Evolutionary conservation across 2,888 invertebrate genomes (phyloP).

Genomic region (Ormyrus rosae): DNA sequence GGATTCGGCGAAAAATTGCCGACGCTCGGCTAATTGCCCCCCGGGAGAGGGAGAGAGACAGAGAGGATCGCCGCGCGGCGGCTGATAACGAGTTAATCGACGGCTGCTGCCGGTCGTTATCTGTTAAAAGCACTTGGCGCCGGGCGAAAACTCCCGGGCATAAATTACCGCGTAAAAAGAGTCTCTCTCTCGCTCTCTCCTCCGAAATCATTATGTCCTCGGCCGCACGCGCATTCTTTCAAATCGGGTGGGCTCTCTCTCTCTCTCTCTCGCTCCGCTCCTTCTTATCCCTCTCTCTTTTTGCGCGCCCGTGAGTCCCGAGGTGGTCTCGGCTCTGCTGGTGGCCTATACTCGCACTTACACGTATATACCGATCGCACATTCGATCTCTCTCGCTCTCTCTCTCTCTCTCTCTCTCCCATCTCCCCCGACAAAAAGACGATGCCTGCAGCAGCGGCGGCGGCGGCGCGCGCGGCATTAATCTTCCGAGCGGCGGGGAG

Average conservation of each 20-base stretch:
- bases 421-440: conserved; percentile 51
- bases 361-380: conserved; percentile 70
- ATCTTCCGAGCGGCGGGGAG: conserved; percentile 31
- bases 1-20: no score
- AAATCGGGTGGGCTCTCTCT: conserved; percentile 57
- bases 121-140: conserved; percentile 58
- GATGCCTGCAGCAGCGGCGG: conserved; percentile 21
- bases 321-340: conserved; percentile 75
- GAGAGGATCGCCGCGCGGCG: conserved; percentile 43
- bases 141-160: conserved; percentile 7
- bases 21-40: conserved; percentile 11
- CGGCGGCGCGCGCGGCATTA: conserved; percentile 46
- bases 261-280: conserved; percentile 14
- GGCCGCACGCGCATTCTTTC: conserved; percentile 25
- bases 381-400: conserved; percentile 66
- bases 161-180: not conserved
- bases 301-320: conserved; percentile 61
- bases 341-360: conserved; percentile 75
- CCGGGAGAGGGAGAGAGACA: not conserved
- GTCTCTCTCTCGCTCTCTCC: not conserved
- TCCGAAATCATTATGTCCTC: conserved; percentile 70
- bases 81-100: conserved; percentile 61
- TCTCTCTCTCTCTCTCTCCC: conserved; percentile 58
- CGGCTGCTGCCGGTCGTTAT: conserved; percentile 57
- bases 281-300: conserved; percentile 61